phyloP scores from a whole-genome alignment of 2,888 invertebrate species.

The Lycaena phlaeas region DNA sequence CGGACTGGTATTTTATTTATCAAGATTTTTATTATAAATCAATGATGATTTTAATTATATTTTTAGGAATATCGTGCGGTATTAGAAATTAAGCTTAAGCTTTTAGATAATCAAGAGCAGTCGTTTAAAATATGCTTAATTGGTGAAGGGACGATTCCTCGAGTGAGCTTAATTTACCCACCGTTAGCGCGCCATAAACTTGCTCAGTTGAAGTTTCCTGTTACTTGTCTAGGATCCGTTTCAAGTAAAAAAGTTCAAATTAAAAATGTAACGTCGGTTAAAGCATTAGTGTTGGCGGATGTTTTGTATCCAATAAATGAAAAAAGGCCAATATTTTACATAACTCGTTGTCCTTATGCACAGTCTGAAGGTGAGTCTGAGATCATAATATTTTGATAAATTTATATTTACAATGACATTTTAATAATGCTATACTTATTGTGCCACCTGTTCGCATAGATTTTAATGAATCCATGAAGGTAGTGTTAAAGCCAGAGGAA shows the following conservation, averaged over 20 bases:
- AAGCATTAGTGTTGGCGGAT: slow-evolving; percentile 33
- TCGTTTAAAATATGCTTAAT: slow-evolving; percentile 56
- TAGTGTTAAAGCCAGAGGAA: slow-evolving; percentile 37
- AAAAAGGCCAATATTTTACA: slow-evolving; percentile 45
- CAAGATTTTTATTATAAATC: too few species aligned
- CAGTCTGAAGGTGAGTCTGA: slow-evolving; percentile 21
- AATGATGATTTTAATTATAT: background rate
- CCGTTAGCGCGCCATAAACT: slow-evolving; percentile 33
- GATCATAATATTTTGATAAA: too few species aligned
- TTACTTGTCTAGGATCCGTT: slow-evolving; percentile 55
- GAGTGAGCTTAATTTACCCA: slow-evolving; percentile 44
- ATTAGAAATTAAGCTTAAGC: slow-evolving; percentile 52
- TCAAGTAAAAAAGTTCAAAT: slow-evolving; percentile 39
- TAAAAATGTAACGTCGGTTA: slow-evolving; percentile 47
- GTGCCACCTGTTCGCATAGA: too few species aligned
- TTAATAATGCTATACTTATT: too few species aligned
- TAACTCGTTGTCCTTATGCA: slow-evolving; percentile 28
- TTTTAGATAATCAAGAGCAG: slow-evolving; percentile 47
- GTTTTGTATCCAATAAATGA: slow-evolving; percentile 32
- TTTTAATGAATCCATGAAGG: slow-evolving; percentile 31
- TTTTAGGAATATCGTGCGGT: slow-evolving; percentile 59
- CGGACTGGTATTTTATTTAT: too few species aligned
- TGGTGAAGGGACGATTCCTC: slow-evolving; percentile 60
- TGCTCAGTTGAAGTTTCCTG: slow-evolving; percentile 40
- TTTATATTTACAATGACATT: too few species aligned